These are phyloP conservation scores for Stigmatopora argus DNA, from an alignment of 2,113 vertebrate species.

Conservation along the genomic window DNA sequence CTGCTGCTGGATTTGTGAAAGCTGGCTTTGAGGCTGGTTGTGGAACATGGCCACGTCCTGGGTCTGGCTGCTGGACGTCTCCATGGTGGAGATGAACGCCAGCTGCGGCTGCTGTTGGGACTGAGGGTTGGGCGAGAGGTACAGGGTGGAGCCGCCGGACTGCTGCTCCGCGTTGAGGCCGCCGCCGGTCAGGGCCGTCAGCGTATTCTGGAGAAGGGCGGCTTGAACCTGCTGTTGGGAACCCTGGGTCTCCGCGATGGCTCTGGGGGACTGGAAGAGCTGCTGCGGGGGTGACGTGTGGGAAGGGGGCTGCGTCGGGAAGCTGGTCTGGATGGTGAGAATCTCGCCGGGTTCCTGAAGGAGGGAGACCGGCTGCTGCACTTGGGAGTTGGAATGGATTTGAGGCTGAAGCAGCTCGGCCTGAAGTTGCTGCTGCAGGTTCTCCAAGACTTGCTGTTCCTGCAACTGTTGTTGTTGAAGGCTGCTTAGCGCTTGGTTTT, in stretches of 20 bases:
- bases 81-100: constrained; percentile 82
- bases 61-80: constrained; percentile 60
- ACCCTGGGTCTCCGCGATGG: constrained; percentile 62
- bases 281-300: constrained; percentile 81
- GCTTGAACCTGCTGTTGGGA: constrained; percentile 85
- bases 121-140: constrained; percentile 77
- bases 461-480: constrained; percentile 64
- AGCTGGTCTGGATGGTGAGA: constrained; percentile 86
- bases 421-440: constrained; percentile 73
- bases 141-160: constrained; percentile 73
- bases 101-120: constrained; percentile 71
- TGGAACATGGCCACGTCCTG: constrained; percentile 71
- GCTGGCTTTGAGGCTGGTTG: constrained; percentile 61
- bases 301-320: constrained; percentile 80
- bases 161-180: constrained; percentile 82
- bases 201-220: constrained; percentile 80
- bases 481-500: constrained; percentile 59
- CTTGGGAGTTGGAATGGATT: constrained; percentile 69
- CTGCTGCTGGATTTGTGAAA: constrained; percentile 80
- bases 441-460: constrained; percentile 72
- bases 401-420: constrained; percentile 82
- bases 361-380: constrained; percentile 74
- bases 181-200: constrained; percentile 79
- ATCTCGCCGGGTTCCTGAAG: constrained; percentile 87
- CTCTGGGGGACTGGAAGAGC: constrained; percentile 68